Evolutionary conservation across 2,888 invertebrate genomes (phyloP).

Genomic region (Drosophila affinis): DNA sequence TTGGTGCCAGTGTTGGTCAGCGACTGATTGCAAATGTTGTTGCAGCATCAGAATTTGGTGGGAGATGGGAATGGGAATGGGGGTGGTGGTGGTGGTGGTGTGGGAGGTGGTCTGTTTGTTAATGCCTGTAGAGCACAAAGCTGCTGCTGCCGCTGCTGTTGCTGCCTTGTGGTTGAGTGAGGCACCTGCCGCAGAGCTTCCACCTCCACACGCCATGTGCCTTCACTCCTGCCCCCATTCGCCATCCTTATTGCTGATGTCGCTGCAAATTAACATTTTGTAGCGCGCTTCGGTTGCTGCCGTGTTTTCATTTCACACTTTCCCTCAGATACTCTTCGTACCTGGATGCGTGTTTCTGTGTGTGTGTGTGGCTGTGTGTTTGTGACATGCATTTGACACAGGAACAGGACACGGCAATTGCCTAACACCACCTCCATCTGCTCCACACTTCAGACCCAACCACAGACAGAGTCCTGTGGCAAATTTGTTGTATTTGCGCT

Average conservation of each 20-base stretch:
- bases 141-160: constrained; percentile 27
- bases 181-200: constrained; percentile 42
- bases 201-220: not conserved
- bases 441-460: not conserved
- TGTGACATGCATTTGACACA: constrained; percentile 61
- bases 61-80: not conserved
- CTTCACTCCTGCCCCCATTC: constrained; percentile 7
- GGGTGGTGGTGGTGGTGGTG: too few species aligned
- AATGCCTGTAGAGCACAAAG: constrained; percentile 51
- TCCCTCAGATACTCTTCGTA: constrained; percentile 4
- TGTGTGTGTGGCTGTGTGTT: constrained; percentile 27
- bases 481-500: constrained; percentile 71
- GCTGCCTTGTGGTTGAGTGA: constrained; percentile 38
- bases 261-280: constrained; percentile 76
- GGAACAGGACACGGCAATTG: constrained; percentile 40
- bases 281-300: constrained; percentile 62
- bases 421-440: constrained; percentile 3
- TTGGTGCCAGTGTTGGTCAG: constrained; percentile 39
- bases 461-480: constrained; percentile 42
- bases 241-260: constrained; percentile 32
- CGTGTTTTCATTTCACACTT: constrained; percentile 68
- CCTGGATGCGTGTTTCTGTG: constrained; percentile 25
- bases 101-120: constrained; percentile 28
- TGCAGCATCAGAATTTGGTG: constrained; percentile 23
- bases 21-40: constrained; percentile 73